Evolutionary conservation across 2,113 vertebrate species (phyloP).

Genomic region (Pristiophorus japonicus): DNA sequence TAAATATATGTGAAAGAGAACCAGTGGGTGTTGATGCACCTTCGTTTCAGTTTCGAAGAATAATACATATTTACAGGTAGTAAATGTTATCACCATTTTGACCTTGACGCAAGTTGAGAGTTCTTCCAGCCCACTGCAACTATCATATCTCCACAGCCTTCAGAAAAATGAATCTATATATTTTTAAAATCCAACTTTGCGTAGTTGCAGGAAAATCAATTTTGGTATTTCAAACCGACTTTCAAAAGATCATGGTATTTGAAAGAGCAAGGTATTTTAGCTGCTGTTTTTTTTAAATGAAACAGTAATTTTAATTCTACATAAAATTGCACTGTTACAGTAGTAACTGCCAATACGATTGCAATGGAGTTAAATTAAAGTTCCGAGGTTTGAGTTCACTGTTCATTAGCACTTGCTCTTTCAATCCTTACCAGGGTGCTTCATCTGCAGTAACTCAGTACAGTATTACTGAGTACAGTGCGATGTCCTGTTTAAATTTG

Average conservation of each 20-base stretch:
- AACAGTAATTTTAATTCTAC: not conserved
- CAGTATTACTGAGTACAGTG: not conserved
- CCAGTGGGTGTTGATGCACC: no score
- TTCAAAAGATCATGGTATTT: not conserved
- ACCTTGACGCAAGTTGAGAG: not conserved
- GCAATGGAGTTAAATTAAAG: not conserved
- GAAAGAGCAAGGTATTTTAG: not conserved
- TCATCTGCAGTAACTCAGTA: not conserved
- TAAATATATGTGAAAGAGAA: not conserved
- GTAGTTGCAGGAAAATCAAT: not conserved
- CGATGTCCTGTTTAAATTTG: not conserved
- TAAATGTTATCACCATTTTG: not conserved
- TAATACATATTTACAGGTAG: not conserved
- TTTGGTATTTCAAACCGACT: not conserved
- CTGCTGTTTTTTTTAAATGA: not conserved
- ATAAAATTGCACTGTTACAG: not conserved
- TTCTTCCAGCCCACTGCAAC: not conserved
- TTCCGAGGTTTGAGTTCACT: not conserved
- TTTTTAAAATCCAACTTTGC: not conserved
- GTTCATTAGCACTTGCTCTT: not conserved
- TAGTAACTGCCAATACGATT: not conserved
- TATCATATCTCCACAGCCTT: not conserved
- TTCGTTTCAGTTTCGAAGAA: not conserved
- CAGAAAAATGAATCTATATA: not conserved
- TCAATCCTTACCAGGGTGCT: not conserved